These are phyloP conservation scores for Sterrhoptilus dennistouni DNA, from an alignment of 2,113 vertebrate species.

Conservation along the genomic window DNA sequence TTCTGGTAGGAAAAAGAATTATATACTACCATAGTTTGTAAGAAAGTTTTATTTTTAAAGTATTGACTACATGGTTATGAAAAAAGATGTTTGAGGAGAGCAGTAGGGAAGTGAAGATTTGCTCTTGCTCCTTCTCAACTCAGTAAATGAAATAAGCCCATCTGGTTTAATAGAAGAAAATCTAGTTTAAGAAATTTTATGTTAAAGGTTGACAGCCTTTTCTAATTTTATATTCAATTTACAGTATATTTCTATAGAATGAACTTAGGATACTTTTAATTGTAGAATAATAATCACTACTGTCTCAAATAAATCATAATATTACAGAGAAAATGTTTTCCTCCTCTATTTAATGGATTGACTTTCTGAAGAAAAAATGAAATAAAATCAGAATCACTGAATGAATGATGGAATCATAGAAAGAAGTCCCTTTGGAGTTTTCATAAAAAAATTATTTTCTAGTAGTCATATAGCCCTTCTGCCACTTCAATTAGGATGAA, in stretches of 20 bases:
- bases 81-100: not conserved
- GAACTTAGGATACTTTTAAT: not conserved
- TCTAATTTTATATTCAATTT: not conserved
- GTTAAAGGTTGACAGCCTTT: not conserved
- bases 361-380: not conserved
- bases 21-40: not conserved
- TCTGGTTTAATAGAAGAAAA: not conserved
- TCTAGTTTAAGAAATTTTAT: not conserved
- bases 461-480: not conserved
- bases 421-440: not conserved
- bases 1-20: conserved; percentile 19
- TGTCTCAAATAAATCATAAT: not conserved
- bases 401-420: not conserved
- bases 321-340: not conserved
- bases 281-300: not conserved
- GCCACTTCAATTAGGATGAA: not conserved
- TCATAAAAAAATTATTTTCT: not conserved
- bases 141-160: not conserved
- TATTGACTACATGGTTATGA: not conserved
- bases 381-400: not conserved
- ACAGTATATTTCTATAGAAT: not conserved
- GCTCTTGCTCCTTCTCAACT: not conserved
- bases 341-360: not conserved
- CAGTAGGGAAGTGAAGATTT: not conserved
- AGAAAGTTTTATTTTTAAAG: conserved; percentile 58